phyloP scores from a whole-genome alignment of 2,113 vertebrate genomes.

The Equus przewalskii region DNA sequence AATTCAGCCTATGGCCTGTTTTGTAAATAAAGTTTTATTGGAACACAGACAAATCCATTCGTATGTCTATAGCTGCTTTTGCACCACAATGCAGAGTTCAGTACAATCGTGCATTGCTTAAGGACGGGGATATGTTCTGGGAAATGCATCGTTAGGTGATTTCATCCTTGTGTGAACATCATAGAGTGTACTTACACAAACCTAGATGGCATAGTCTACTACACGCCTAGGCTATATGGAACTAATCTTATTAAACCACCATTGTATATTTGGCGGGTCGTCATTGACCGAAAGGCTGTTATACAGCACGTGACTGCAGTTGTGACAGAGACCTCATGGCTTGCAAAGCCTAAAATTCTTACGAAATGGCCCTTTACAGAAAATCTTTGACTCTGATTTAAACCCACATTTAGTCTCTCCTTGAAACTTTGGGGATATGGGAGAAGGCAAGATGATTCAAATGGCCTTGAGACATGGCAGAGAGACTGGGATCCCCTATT shows the following conservation, averaged over 20 bases:
- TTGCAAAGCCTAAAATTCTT: not conserved
- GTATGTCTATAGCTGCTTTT: not conserved
- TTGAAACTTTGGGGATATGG: not conserved
- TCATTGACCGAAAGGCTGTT: too few relatives aligned
- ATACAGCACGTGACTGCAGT: too few relatives aligned
- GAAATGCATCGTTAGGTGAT: too few relatives aligned
- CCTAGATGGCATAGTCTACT: too few relatives aligned
- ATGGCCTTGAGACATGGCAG: not conserved
- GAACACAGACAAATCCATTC: not conserved
- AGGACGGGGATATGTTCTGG: too few relatives aligned
- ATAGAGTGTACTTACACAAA: too few relatives aligned
- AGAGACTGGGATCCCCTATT: not conserved
- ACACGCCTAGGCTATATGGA: too few relatives aligned
- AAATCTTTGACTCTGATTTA: not conserved
- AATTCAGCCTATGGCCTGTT: not conserved
- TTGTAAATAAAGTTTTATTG: constrained; percentile 23
- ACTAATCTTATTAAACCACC: too few relatives aligned
- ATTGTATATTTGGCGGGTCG: too few relatives aligned
- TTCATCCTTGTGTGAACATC: too few relatives aligned
- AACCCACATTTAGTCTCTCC: not conserved
- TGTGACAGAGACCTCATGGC: not conserved
- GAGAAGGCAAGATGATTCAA: not conserved
- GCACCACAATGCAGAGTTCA: not conserved
- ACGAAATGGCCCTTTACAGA: not conserved
- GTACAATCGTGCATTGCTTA: too few relatives aligned